Evolutionary conservation across 2,888 invertebrate genomes (phyloP), one percentile per base, ranked within the genome.

Genomic region (Campoplex capitator): DNA sequence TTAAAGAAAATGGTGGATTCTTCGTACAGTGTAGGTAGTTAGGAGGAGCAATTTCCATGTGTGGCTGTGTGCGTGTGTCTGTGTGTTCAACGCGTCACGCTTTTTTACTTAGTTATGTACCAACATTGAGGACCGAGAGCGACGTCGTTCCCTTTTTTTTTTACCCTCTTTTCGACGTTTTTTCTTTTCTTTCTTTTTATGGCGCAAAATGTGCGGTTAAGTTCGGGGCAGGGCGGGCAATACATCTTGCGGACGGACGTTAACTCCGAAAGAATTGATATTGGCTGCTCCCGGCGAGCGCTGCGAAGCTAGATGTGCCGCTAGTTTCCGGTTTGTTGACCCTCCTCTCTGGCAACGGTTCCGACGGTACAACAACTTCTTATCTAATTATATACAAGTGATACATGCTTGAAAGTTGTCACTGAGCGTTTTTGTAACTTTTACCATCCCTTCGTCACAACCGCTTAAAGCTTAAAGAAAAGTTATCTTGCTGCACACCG

Each of bases 221-320:
- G 82, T 56, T 78, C 70, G 65, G 38, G 78, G 45, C 56, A n/a
- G 67, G 81, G 45, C 56, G 32, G 67, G 81, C 83, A 71, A 86
- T 88, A 86, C 77, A 78, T 88, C 88, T 86, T 78, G 79, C 71
- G 45, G 78, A 56, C 83, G 38, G 83, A 88, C 88, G 78, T 86
- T 84, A 86, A 79, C 70, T 84, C 32, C 32, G 28, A 54, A 88
- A 86, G 73, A 88, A 88, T 86, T 88, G 81, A 86, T 88, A 86
- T 88, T 88, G 84, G 86, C 71, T 71, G 45, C 58, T 68, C 73
- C 45, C 38, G 28, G 11, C 23, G 23, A 23, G 23, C 23, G 58
- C 35, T 48, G 35, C 42, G 38, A 23, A 77, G 28, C 23, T 16
- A 16, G 67, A 42, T 32, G 48, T 42, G 65, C 58, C 48, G 42